Evolutionary conservation across 2,888 invertebrate species (phyloP).

Genomic region (Eumerus sabulonum): DNA sequence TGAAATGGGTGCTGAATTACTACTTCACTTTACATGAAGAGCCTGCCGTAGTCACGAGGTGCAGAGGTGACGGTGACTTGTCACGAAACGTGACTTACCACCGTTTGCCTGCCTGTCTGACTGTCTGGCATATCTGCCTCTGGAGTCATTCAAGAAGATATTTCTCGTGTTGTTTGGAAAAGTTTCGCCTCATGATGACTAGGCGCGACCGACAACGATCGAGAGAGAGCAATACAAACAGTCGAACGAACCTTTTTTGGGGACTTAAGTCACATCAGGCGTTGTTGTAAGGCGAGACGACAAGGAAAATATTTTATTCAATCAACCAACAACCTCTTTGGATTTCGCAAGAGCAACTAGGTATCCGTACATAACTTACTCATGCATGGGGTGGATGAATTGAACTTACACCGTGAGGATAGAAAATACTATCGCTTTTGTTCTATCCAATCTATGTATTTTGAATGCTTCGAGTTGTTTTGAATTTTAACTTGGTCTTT

Average conservation of each 20-base stretch:
- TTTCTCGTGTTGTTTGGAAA: constrained; percentile 30
- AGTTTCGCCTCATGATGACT: constrained; percentile 20
- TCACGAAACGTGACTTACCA: constrained; percentile 63
- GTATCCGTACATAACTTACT: constrained; percentile 48
- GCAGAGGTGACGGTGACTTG: constrained; percentile 26
- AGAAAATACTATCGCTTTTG: constrained; percentile 29
- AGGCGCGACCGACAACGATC: constrained; percentile 34
- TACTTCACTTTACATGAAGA: constrained; percentile 37
- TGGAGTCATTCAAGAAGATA: not conserved
- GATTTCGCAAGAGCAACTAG: constrained; percentile 46
- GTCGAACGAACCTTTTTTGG: constrained; percentile 51
- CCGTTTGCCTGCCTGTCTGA: constrained; percentile 31
- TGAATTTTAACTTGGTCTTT: too few relatives aligned
- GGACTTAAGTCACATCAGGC: constrained; percentile 9
- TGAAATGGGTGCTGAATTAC: constrained; percentile 61
- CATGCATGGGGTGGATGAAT: constrained; percentile 46
- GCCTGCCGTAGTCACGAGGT: constrained; percentile 5
- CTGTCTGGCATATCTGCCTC: not conserved
- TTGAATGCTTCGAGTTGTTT: too few relatives aligned
- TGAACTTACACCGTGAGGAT: constrained; percentile 59
- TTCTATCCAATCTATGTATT: not conserved
- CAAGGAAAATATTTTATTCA: constrained; percentile 51
- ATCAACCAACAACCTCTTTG: constrained; percentile 49
- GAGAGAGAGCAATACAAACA: constrained; percentile 62
- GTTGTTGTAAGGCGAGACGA: constrained; percentile 1